Percentiles rank a stretch among this genome's conserved stretches.
phyloP scores from a whole-genome alignment of 2,113 vertebrate species.

The Microcebus murinus region DNA sequence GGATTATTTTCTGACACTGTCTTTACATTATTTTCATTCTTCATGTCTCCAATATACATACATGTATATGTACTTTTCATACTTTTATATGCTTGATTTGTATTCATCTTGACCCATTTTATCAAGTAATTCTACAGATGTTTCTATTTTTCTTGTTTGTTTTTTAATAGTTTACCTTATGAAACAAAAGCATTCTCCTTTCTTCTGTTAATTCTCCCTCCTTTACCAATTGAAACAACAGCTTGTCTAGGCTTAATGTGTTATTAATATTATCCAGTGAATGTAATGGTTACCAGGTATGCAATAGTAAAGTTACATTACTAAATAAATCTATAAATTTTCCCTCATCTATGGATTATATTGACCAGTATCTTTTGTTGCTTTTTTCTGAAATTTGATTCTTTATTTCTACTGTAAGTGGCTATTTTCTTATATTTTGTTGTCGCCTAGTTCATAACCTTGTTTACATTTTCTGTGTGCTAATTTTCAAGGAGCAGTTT shows the following conservation, averaged over 20 bases:
- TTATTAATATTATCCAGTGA: neutral
- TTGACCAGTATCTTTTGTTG: neutral
- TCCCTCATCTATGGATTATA: neutral
- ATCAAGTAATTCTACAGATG: slow-evolving; percentile 9
- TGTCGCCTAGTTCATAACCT: neutral
- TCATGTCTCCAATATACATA: neutral
- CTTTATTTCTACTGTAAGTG: neutral
- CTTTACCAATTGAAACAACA: neutral
- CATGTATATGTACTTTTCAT: neutral
- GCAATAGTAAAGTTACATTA: slow-evolving; percentile 4
- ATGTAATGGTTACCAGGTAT: neutral
- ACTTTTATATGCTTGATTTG: neutral
- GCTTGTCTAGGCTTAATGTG: neutral
- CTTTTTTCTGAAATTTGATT: slow-evolving; percentile 5
- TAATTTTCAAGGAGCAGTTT: neutral
- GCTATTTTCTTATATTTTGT: neutral
- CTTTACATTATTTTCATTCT: neutral
- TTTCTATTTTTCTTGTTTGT: slow-evolving; percentile 5
- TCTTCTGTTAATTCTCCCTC: neutral
- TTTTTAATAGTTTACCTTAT: slow-evolving; percentile 34
- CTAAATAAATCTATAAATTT: neutral
- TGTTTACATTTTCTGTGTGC: neutral
- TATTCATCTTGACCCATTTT: slow-evolving; percentile 32
- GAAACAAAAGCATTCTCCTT: slow-evolving; percentile 16
- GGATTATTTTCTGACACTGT: neutral